Percentiles rank a stretch among this genome's conserved stretches.
Evolutionary conservation across 1,140 invertebrate genomes (phyloP).

Genomic region (Maconellicoccus hirsutus): DNA sequence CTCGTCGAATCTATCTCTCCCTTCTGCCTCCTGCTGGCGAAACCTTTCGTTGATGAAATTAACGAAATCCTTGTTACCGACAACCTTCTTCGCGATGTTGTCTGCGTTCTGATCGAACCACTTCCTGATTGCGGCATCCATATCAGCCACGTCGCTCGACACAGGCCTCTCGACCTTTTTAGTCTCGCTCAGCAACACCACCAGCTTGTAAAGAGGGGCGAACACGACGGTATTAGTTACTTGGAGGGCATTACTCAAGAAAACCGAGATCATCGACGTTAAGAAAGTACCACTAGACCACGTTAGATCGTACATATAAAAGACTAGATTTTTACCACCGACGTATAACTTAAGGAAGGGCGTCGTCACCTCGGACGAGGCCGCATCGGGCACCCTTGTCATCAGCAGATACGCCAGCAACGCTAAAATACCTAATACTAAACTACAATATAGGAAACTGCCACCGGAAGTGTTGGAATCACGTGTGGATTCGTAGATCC

Average conservation of each 20-base stretch:
- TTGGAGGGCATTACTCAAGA: neutral
- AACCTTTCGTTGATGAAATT: conserved; percentile 2
- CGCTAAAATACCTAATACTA: no score
- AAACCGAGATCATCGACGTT: neutral
- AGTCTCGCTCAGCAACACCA: neutral
- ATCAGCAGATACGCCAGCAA: neutral
- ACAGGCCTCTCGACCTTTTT: neutral
- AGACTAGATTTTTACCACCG: neutral
- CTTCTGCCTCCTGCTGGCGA: neutral
- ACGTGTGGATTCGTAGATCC: neutral
- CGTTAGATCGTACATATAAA: neutral
- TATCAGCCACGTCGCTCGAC: neutral
- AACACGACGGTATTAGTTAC: neutral
- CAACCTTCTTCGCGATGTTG: neutral
- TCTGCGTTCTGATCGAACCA: neutral
- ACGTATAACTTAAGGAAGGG: neutral
- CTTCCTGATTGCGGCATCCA: neutral
- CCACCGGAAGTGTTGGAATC: neutral
- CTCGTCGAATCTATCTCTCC: neutral
- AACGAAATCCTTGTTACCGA: neutral
- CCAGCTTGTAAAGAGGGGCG: neutral
- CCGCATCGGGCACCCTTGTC: neutral
- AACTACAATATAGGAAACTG: neutral
- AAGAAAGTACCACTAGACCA: neutral
- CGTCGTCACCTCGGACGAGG: no score